Base-by-base conservation (phyloP, 2,797 vertebrate genomes). In the Anabas testudineus region DNA sequence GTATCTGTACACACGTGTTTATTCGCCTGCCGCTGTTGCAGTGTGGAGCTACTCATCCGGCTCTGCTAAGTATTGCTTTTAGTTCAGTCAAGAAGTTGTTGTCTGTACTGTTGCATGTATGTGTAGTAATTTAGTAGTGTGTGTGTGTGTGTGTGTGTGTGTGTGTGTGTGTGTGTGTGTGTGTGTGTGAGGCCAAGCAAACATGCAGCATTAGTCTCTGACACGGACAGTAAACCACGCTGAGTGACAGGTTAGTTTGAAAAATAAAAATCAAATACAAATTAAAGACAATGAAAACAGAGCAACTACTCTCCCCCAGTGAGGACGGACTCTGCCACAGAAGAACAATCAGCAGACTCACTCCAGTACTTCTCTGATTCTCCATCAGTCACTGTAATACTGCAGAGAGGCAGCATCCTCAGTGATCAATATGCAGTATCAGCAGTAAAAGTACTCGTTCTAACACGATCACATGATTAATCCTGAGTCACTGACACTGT, bases 41-140 rank as follows among this genome's bases (percentile, higher is more conserved):
- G 21, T 41, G 80, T 74, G 60, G 47, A 12, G 81, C 71, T 84
- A 80, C 82, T 78, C 48, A 19, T 58, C 72, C 64, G 70, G 67
- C 85, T 79, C 61, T 78, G 83, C 81, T 78, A 58, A 72, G 81
- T 92, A 93, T 92, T 92, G 91, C 93, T 93, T 87, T 78, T 53
- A 76, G 67, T 85, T 83, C 79, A 74, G 73, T 66, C 72, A 68
- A 45, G 57, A 56, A n/a, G n/a, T 28, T 28, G 28, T 26, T 4
- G 26, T 28, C 26, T 28, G 26, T n/a, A n/a, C n/a, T n/a, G n/a
- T n/a, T 28, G 26, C 28, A 46, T 39, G 58, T 68, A 53, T 82
- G 26, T 48, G 53, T n/a, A n/a, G n/a, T n/a, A n/a, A n/a, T n/a
- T n/a, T n/a, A n/a, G n/a, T n/a, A n/a, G n/a, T 56, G 58, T 65